Base-by-base conservation (phyloP, 2,113 vertebrate genomes). In the Embiotoca jacksoni region DNA sequence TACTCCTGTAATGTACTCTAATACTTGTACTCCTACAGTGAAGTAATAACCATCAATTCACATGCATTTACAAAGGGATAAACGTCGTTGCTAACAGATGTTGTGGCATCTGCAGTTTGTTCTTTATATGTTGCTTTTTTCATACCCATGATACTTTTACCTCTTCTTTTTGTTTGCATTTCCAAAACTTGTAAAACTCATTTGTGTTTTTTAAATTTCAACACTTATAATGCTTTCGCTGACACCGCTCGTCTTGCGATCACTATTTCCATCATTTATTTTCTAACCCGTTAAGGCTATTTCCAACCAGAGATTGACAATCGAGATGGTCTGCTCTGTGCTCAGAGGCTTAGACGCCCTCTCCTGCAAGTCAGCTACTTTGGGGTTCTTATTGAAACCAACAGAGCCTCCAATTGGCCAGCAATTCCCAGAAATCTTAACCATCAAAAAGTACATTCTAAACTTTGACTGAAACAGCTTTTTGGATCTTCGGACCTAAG, bases 221-320 rank as follows among this genome's bases (percentile, higher is more conserved):
- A 33, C 41, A 1, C 6, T 50, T 16, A 6, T 7, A 10, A 3
- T 37, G 16, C 13, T 31, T 39, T 61, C 4, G 33, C 5, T 16
- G 2, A 5, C 31, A 57, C 16, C 15, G 36, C 32, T 30, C 54
- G 16, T n/a, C 41, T 44, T 13, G 41, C 41, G 3, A 44, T 44
- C 10, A 13, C 41, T 44, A 32, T 13, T 55, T 9, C 14, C 47
- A 55, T 56, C 7, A 10, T 35, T 82, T 0, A 6, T 66, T 52
- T 23, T 15, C 23, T 33, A 23, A 32, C 23, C 30, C 61, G 7
- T 72, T 57, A 49, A 73, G 35, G 32, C 56, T 59, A 31, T 44
- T 31, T 60, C 46, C 65, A 36, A 36, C 46, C 46, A 64, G 60
- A 39, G 63, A 70, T 35, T 47, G 47, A 71, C 52, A 63, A 47